phyloP scores from a whole-genome alignment of 2,888 invertebrate species.

The Drosophila paramelanica region DNA sequence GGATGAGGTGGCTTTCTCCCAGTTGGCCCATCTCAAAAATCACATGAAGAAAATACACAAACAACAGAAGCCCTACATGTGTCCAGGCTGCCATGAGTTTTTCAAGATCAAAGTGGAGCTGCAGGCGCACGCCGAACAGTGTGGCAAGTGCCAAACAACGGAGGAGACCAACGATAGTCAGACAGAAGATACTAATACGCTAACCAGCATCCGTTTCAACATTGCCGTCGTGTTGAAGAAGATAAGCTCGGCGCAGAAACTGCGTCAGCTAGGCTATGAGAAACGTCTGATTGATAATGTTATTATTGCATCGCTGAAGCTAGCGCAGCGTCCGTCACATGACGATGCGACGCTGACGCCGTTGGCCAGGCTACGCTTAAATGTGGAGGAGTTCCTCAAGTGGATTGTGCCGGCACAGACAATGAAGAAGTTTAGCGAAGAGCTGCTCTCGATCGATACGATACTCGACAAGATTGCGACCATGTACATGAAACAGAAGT shows the following conservation, averaged over 20 bases:
- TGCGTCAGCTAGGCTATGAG: constrained; percentile 91
- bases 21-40: constrained; percentile 94
- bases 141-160: constrained; percentile 72
- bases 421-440: constrained; percentile 90
- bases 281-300: constrained; percentile 91
- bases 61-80: constrained; percentile 91
- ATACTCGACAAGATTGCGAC: constrained; percentile 87
- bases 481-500: constrained; percentile 82
- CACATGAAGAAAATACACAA: constrained; percentile 95
- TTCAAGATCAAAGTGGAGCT: constrained; percentile 91
- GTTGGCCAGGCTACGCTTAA: constrained; percentile 89
- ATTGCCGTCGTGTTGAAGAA: constrained; percentile 92
- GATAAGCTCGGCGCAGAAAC: constrained; percentile 92
- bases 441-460: constrained; percentile 91
- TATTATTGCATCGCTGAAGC: constrained; percentile 90
- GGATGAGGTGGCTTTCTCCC: constrained; percentile 90
- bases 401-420: constrained; percentile 92
- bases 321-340: constrained; percentile 90
- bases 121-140: constrained; percentile 88
- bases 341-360: constrained; percentile 86
- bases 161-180: constrained; percentile 46
- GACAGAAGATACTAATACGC: constrained; percentile 85
- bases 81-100: constrained; percentile 89
- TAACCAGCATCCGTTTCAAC: constrained; percentile 91
- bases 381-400: constrained; percentile 91